Conservation (phyloP, 2,797 vertebrate genomes). For the Hapalemur alaotrensis region DNA sequence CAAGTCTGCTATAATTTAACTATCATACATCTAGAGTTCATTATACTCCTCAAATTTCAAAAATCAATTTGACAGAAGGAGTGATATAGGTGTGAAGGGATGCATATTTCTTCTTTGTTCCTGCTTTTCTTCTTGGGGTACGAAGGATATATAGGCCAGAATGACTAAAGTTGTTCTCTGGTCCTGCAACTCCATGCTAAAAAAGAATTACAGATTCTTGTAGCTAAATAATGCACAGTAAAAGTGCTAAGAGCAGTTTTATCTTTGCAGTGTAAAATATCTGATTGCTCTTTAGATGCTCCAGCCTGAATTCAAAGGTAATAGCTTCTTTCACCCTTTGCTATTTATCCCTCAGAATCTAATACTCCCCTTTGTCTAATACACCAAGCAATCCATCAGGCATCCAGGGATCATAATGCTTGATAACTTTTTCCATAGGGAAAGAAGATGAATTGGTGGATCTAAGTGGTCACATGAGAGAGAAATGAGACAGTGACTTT, state of each 20-base stretch:
- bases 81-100: not conserved
- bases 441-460: not conserved
- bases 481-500: not conserved
- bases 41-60: not conserved
- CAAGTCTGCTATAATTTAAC: not conserved
- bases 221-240: not conserved
- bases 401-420: not conserved
- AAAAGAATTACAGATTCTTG: constrained; percentile 26
- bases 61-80: not conserved
- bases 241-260: not conserved
- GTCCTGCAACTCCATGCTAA: not conserved
- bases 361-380: not conserved
- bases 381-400: not conserved
- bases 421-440: not conserved
- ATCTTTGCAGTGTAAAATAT: not conserved
- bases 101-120: not conserved
- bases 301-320: not conserved
- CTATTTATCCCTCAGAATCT: not conserved
- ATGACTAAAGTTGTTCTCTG: not conserved
- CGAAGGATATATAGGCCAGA: not conserved
- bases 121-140: not conserved
- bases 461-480: not conserved
- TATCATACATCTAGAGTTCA: not conserved
- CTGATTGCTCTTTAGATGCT: not conserved
- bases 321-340: not conserved